Base-by-base conservation (phyloP, 1,140 invertebrate genomes). In the Ceratosolen solmsi region DNA sequence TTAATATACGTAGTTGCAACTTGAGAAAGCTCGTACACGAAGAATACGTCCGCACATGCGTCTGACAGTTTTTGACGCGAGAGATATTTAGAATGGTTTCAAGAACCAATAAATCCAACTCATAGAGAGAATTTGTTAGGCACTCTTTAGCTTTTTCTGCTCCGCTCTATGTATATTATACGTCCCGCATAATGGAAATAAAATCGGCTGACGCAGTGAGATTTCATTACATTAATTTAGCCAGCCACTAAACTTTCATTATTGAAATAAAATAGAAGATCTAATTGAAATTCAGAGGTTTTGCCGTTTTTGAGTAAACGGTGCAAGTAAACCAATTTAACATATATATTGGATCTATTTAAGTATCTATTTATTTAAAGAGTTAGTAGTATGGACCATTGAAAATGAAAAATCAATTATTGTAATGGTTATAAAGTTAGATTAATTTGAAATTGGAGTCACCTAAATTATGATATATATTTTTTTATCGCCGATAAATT, bases 111-210 rank as follows among this genome's bases (percentile, higher is more conserved):
- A 30, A 51, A 51, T 30, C 38, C 11, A 20, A 56, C 27, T 11
- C 27, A 30, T 1, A 56, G 30, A 36, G 51, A 41, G 20, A 75
- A 60, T 75, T 1, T 8, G 41, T 60, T 75, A 60, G 58, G 56
- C 17, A 27, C 41, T 11, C 27, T 54, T 33, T 1, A 27, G 30
- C 49, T 33, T 74, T 74, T 36, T n/a, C 27, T 1, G 20, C 2
- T 41, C 22, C 25, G 30, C n/a, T 30, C 33, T 30, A 30, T 79
- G 22, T 77, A 38, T 41, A 54, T 54, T 71, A 38, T 17, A 51
- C 46, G 41, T 54, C 51, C 65, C 77, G 77, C 65, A 56, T 78
- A 78, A 78, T 70, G 49, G 77, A 58, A 58, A 60, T 33, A 58
- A 72, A 79, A 71, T 36, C 77, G 58, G 25, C 68, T 41, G 68